Evolutionary conservation across 2,888 invertebrate genomes (phyloP).

Genomic region (Crocallis elinguaria): DNA sequence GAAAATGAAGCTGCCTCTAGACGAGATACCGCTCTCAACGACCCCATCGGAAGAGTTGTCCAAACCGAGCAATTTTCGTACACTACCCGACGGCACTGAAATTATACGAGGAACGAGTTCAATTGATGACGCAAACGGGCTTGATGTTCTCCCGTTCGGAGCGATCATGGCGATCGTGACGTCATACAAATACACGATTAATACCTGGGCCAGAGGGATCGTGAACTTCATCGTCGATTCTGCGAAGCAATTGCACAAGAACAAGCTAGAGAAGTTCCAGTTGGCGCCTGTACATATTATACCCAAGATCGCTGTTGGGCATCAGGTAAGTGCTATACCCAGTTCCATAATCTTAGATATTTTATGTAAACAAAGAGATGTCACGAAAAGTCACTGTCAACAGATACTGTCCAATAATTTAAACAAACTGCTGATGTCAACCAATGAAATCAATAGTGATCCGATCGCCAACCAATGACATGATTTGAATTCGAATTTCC

Average conservation of each 20-base stretch:
- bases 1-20: conserved; percentile 66
- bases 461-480: too few species aligned
- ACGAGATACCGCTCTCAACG: conserved; percentile 50
- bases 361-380: too few species aligned
- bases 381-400: too few species aligned
- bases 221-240: conserved; percentile 85
- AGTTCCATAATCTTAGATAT: too few species aligned
- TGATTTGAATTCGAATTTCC: too few species aligned
- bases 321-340: conserved; percentile 72
- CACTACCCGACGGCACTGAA: conserved; percentile 85
- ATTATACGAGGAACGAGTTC: conserved; percentile 81
- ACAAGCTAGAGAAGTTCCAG: conserved; percentile 71
- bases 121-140: conserved; percentile 56
- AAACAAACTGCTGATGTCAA: not conserved
- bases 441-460: too few species aligned
- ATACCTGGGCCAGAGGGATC: conserved; percentile 85
- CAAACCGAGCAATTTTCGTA: conserved; percentile 84
- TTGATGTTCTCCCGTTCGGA: conserved; percentile 80
- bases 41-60: conserved; percentile 80
- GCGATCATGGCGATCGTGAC: conserved; percentile 86
- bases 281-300: conserved; percentile 84
- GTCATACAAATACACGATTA: conserved; percentile 84
- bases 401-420: too few species aligned
- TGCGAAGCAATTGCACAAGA: conserved; percentile 66
- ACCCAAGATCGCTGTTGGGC: conserved; percentile 86